Percentiles rank a stretch among this genome's conserved stretches.
These are phyloP conservation scores for Nannoperca obscura DNA, from an alignment of 2,797 vertebrate species.

Conservation along the genomic window DNA sequence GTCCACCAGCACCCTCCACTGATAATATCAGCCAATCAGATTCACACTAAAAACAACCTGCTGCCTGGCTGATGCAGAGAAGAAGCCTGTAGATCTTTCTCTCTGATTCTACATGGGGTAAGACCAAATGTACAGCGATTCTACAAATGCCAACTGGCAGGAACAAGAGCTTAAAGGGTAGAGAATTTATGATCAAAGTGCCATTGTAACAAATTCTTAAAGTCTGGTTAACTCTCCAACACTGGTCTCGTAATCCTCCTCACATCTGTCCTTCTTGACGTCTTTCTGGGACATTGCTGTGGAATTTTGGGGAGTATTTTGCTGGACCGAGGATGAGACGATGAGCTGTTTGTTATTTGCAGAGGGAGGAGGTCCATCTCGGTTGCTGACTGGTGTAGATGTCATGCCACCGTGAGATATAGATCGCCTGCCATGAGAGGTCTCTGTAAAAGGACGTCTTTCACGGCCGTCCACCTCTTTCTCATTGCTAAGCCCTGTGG, in stretches of 20 bases:
- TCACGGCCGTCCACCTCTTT: slow-evolving; percentile 51
- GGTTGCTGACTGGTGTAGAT: slow-evolving; percentile 61
- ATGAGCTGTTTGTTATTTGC: slow-evolving; percentile 59
- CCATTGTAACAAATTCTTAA: slow-evolving; percentile 77
- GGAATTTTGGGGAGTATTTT: slow-evolving; percentile 32
- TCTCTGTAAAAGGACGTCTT: slow-evolving; percentile 53
- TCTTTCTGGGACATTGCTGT: slow-evolving; percentile 55
- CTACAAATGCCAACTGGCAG: slow-evolving; percentile 51
- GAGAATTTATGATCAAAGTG: slow-evolving; percentile 76
- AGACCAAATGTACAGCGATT: slow-evolving; percentile 52
- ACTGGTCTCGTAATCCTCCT: slow-evolving; percentile 71
- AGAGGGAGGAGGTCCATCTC: slow-evolving; percentile 52
- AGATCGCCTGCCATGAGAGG: slow-evolving; percentile 64
- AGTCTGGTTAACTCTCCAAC: slow-evolving; percentile 90
- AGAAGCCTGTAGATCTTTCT: slow-evolving; percentile 17
- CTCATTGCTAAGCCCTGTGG: slow-evolving; percentile 57
- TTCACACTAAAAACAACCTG: slow-evolving; percentile 41
- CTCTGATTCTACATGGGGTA: slow-evolving; percentile 28
- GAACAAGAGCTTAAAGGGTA: slow-evolving; percentile 81
- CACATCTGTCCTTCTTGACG: slow-evolving; percentile 51
- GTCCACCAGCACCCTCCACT: slow-evolving; percentile 69
- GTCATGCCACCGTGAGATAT: slow-evolving; percentile 73
- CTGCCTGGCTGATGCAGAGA: slow-evolving; percentile 30
- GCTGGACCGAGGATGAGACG: slow-evolving; percentile 47
- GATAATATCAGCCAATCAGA: slow-evolving; percentile 43